phyloP scores from a whole-genome alignment of 2,797 vertebrate genomes.

The Trichosurus vulpecula region DNA sequence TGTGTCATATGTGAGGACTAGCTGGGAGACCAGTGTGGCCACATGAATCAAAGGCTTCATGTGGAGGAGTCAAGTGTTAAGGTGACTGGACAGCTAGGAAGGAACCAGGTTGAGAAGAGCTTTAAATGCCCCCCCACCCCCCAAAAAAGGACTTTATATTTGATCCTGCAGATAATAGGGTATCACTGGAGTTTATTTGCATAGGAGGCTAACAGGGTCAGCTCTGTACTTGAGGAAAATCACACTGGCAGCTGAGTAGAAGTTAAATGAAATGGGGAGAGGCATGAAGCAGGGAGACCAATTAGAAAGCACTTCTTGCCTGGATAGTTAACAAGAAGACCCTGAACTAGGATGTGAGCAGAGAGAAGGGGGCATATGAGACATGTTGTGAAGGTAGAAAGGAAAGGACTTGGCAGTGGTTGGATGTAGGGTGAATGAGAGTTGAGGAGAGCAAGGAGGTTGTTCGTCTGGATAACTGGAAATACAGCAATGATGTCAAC shows the following conservation, averaged over 20 bases:
- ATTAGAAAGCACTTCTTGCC: background rate
- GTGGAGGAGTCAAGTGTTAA: background rate
- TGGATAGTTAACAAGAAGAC: too few relatives aligned
- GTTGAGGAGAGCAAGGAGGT: background rate
- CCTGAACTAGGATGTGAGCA: background rate
- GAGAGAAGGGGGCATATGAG: background rate
- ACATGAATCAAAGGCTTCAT: background rate
- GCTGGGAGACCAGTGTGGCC: background rate
- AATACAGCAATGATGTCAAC: background rate
- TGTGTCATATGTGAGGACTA: background rate
- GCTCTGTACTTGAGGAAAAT: background rate
- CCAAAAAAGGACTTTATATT: background rate
- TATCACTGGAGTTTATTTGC: background rate
- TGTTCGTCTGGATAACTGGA: background rate
- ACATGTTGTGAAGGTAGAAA: background rate
- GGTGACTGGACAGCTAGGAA: background rate
- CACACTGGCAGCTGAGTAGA: background rate
- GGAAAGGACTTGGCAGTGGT: background rate
- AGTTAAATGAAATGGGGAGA: background rate
- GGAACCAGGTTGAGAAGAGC: background rate
- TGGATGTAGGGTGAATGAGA: background rate
- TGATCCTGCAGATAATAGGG: background rate
- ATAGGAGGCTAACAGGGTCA: background rate
- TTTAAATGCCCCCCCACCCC: too few relatives aligned
- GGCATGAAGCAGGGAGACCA: background rate